Percentiles rank a stretch among this genome's conserved stretches.
These are phyloP conservation scores for Carcinoscorpius rotundicauda DNA, from an alignment of 1,140 invertebrate species.

Conservation along the genomic window DNA sequence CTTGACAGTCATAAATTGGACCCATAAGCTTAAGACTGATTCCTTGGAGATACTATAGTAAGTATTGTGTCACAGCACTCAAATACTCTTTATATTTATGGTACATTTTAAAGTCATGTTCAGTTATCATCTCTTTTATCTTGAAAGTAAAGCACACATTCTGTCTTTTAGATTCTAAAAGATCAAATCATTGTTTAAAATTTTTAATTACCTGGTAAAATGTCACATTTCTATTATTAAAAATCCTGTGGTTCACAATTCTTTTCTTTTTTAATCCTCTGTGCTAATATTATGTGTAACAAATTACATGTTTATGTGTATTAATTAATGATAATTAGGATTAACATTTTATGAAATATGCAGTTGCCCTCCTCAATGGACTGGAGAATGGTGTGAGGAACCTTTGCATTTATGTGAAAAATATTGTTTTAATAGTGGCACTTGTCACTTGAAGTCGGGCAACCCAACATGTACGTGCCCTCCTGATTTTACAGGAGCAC, in stretches of 20 bases:
- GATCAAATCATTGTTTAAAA: too few relatives aligned
- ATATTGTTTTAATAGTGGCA: conserved; percentile 45
- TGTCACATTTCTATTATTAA: too few relatives aligned
- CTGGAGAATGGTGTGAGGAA: conserved; percentile 50
- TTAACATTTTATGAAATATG: conserved; percentile 32
- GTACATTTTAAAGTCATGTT: too few relatives aligned
- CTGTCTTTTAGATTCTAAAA: not conserved
- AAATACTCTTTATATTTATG: too few relatives aligned
- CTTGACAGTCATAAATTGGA: too few relatives aligned
- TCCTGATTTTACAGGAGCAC: conserved; percentile 34
- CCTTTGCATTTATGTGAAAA: conserved; percentile 39
- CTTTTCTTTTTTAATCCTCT: not conserved
- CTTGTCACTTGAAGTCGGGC: conserved; percentile 33
- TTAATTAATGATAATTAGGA: not conserved
- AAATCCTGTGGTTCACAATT: too few relatives aligned
- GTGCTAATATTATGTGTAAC: not conserved
- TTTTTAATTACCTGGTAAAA: too few relatives aligned
- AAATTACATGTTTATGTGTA: not conserved
- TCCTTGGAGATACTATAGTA: too few relatives aligned
- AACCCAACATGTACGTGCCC: conserved; percentile 36
- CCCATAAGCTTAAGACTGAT: too few relatives aligned
- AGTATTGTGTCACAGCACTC: too few relatives aligned
- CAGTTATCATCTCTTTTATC: not conserved
- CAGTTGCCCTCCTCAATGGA: conserved; percentile 48
- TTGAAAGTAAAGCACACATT: not conserved